Conservation (phyloP, 2,797 vertebrate genomes). For the Thunnus albacares region DNA sequence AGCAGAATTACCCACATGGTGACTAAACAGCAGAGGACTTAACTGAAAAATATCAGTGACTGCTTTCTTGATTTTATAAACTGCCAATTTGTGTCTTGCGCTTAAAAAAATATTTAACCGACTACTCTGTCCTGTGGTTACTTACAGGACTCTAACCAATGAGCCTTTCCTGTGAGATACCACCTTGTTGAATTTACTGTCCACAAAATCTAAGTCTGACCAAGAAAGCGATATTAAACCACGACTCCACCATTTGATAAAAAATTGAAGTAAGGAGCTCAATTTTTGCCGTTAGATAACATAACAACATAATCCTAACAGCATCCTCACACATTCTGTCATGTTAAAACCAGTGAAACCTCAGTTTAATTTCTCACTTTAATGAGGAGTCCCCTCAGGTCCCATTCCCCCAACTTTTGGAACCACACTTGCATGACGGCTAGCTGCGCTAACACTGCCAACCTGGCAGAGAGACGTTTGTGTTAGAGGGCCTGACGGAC, state of each 20-base stretch:
- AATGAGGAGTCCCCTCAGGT: not conserved
- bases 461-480: conserved; percentile 58
- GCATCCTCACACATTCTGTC: not conserved
- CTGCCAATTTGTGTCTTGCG: conserved; percentile 21
- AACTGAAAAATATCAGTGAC: conserved; percentile 58
- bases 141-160: conserved; percentile 5
- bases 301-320: not conserved
- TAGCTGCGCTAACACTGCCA: conserved; percentile 57
- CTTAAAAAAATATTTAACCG: conserved; percentile 35
- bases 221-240: conserved; percentile 1
- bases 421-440: conserved; percentile 5
- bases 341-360: not conserved
- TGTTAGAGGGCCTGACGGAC: conserved; percentile 58
- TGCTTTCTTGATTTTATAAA: conserved; percentile 50
- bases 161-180: conserved; percentile 21
- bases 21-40: conserved; percentile 57
- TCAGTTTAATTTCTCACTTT: not conserved
- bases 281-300: not conserved
- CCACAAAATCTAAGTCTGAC: not conserved
- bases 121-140: conserved; percentile 41
- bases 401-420: not conserved
- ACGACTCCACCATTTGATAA: not conserved
- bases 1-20: conserved; percentile 57
- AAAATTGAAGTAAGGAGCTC: not conserved
- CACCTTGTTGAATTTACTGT: conserved; percentile 13